These are phyloP conservation scores for Aporrectodea caliginosa DNA, from an alignment of 1,140 invertebrate species.

Conservation along the genomic window DNA sequence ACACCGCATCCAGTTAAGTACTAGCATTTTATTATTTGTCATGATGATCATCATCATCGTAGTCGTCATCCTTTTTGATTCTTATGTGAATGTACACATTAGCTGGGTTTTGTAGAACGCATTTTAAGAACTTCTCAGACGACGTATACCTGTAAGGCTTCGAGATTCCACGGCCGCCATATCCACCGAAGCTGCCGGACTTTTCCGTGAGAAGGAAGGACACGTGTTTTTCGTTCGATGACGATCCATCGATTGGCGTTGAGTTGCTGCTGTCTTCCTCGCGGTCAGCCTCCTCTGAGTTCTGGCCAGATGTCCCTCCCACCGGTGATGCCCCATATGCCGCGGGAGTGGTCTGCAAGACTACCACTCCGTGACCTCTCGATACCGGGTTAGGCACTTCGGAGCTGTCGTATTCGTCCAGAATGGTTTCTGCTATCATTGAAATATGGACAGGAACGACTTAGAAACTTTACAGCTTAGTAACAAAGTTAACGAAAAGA, in stretches of 20 bases:
- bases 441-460: too few species aligned
- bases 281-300: neutral
- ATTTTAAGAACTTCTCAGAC: too few species aligned
- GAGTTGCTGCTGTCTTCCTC: neutral
- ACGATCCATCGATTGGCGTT: neutral
- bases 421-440: too few species aligned
- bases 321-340: neutral
- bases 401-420: neutral
- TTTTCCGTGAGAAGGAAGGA: neutral
- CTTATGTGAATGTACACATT: too few species aligned
- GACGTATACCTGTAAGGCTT: neutral
- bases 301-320: neutral
- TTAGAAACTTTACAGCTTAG: too few species aligned
- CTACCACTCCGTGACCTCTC: neutral
- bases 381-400: neutral
- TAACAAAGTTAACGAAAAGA: too few species aligned
- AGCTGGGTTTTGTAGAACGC: too few species aligned
- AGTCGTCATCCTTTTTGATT: too few species aligned
- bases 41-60: too few species aligned
- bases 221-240: neutral
- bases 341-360: too few species aligned
- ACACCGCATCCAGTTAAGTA: too few species aligned
- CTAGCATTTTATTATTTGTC: too few species aligned
- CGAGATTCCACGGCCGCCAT: neutral
- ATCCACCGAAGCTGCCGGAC: neutral